phyloP scores from a whole-genome alignment of 2,888 invertebrate species.

The Unio delphinus region DNA sequence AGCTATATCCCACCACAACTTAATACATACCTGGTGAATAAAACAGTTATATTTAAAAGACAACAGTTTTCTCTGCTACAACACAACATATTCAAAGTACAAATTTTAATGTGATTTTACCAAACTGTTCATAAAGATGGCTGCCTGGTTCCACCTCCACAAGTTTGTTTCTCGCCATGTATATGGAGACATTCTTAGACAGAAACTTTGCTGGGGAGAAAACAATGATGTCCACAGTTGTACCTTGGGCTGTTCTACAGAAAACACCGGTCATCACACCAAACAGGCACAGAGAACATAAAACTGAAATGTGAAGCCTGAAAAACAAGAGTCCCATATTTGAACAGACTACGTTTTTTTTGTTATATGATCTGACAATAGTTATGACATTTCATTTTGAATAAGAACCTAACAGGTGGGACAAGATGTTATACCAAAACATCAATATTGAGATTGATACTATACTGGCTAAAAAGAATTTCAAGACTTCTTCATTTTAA shows the following conservation, averaged over 20 bases:
- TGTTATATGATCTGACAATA: neutral
- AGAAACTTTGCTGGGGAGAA: constrained; percentile 53
- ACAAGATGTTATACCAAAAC: too few relatives aligned
- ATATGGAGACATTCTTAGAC: constrained; percentile 46
- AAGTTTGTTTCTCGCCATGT: constrained; percentile 45
- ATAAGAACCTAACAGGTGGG: too few relatives aligned
- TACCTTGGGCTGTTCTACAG: constrained; percentile 34
- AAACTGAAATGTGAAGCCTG: constrained; percentile 55
- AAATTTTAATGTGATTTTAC: neutral
- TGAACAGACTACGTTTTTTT: neutral
- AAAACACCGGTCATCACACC: constrained; percentile 56
- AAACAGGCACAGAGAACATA: constrained; percentile 49
- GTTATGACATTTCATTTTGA: too few relatives aligned
- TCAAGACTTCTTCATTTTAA: too few relatives aligned
- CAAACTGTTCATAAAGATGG: neutral
- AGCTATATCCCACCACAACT: too few relatives aligned
- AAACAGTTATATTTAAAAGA: too few relatives aligned
- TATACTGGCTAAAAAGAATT: too few relatives aligned
- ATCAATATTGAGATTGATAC: too few relatives aligned
- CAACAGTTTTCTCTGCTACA: too few relatives aligned
- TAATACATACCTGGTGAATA: too few relatives aligned
- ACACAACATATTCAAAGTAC: neutral
- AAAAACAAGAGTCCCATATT: constrained; percentile 6
- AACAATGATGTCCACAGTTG: constrained; percentile 54
- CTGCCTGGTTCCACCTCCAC: constrained; percentile 31